Conservation (phyloP, 2,113 vertebrate species). For the Turdus rufiventris region DNA sequence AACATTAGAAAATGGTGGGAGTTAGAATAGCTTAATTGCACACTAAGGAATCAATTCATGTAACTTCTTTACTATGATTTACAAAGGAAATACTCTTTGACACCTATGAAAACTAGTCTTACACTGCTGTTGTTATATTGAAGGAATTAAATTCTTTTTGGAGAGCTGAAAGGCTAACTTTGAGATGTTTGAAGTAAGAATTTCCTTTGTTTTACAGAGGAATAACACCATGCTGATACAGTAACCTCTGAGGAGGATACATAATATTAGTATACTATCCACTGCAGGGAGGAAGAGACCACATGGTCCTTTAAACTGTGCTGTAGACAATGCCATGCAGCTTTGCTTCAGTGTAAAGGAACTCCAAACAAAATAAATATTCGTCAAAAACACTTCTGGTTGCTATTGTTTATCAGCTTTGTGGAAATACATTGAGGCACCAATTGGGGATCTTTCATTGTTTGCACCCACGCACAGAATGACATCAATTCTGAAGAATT, state of each 20-base stretch:
- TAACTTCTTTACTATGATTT: neutral
- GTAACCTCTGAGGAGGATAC: neutral
- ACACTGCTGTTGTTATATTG: neutral
- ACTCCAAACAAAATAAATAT: slow-evolving; percentile 52
- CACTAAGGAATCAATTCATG: neutral
- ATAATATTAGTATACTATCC: neutral
- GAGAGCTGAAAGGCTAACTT: neutral
- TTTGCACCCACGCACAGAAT: slow-evolving; percentile 43
- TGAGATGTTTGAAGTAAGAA: neutral
- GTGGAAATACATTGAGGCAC: slow-evolving; percentile 49
- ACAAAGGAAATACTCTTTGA: neutral
- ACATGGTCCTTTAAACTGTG: neutral
- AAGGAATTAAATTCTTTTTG: neutral
- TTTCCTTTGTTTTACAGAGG: neutral
- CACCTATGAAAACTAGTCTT: neutral
- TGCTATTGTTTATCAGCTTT: slow-evolving; percentile 45
- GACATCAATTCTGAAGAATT: slow-evolving; percentile 45
- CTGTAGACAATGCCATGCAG: neutral
- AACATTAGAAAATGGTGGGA: neutral
- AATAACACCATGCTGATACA: slow-evolving; percentile 21
- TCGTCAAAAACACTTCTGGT: slow-evolving; percentile 9
- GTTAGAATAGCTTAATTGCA: neutral
- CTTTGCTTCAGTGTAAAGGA: slow-evolving; percentile 21
- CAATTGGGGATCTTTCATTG: slow-evolving; percentile 22
- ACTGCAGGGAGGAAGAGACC: neutral